A percentile compares a stretch with the other conserved stretches of the same genome.
phyloP scores from a whole-genome alignment of 2,797 vertebrate genomes.

The Taeniopygia guttata region DNA sequence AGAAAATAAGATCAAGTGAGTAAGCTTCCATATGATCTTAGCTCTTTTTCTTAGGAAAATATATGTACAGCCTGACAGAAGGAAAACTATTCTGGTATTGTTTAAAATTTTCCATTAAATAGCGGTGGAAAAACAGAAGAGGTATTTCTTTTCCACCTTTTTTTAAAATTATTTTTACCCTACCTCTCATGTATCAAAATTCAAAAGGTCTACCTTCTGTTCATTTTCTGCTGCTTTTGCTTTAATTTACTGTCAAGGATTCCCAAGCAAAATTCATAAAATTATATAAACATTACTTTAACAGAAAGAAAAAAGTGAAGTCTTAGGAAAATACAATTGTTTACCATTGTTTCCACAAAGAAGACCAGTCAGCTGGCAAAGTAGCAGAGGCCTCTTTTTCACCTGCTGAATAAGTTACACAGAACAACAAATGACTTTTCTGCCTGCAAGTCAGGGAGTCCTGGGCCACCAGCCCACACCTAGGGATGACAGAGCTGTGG shows the following conservation, averaged over 20 bases:
- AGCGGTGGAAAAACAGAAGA: background rate
- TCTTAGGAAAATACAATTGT: background rate
- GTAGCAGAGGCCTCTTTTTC: background rate
- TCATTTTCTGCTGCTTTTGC: slow-evolving; percentile 8
- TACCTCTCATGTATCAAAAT: background rate
- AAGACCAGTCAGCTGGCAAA: background rate
- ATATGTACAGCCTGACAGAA: background rate
- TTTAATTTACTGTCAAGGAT: background rate
- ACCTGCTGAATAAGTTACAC: background rate
- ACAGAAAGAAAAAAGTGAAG: background rate
- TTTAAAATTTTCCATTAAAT: background rate
- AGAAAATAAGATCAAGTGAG: background rate
- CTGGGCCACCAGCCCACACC: background rate
- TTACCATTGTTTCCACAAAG: background rate
- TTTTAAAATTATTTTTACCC: background rate
- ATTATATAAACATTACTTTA: background rate
- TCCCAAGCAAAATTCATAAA: background rate
- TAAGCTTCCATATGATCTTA: background rate
- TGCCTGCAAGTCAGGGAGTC: background rate
- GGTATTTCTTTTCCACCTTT: background rate
- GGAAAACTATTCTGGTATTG: background rate
- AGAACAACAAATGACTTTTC: slow-evolving; percentile 1
- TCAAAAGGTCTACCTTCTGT: background rate
- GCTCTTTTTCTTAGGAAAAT: background rate
- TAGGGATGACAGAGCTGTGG: slow-evolving; percentile 16